Conservation (phyloP, 2,888 invertebrate genomes). For the Agelastica alni region DNA sequence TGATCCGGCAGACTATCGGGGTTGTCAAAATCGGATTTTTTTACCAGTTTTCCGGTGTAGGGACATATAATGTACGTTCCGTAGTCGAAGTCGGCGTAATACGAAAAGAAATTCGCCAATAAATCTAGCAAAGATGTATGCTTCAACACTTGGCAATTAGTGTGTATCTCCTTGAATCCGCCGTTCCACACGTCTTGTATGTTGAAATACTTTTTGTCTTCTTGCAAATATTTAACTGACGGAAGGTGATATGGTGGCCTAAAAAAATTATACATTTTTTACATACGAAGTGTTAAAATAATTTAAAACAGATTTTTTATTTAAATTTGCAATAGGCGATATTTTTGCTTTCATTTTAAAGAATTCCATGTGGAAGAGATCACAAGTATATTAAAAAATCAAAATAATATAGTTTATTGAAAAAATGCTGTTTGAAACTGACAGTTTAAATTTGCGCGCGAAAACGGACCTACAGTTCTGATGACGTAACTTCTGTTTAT, state of each 20-base stretch:
- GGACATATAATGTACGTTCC: conserved; percentile 65
- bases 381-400: too few relatives aligned
- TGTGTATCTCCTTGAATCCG: conserved; percentile 56
- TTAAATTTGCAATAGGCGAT: too few relatives aligned
- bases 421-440: too few relatives aligned
- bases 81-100: conserved; percentile 67
- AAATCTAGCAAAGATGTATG: conserved; percentile 58
- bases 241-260: conserved; percentile 59
- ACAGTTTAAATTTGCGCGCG: too few relatives aligned
- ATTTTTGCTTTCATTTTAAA: too few relatives aligned
- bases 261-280: not conserved
- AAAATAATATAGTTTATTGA: too few relatives aligned
- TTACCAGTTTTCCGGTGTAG: conserved; percentile 61
- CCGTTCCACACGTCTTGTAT: conserved; percentile 65
- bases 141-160: conserved; percentile 31
- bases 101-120: conserved; percentile 70
- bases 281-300: too few relatives aligned
- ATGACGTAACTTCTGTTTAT: too few relatives aligned
- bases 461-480: too few relatives aligned
- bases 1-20: conserved; percentile 56
- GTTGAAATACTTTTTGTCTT: conserved; percentile 42
- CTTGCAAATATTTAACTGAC: conserved; percentile 60
- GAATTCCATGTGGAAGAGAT: too few relatives aligned
- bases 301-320: too few relatives aligned
- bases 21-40: conserved; percentile 52